Conservation (phyloP, 1,140 invertebrate species). For the Heliconius hermathena region DNA sequence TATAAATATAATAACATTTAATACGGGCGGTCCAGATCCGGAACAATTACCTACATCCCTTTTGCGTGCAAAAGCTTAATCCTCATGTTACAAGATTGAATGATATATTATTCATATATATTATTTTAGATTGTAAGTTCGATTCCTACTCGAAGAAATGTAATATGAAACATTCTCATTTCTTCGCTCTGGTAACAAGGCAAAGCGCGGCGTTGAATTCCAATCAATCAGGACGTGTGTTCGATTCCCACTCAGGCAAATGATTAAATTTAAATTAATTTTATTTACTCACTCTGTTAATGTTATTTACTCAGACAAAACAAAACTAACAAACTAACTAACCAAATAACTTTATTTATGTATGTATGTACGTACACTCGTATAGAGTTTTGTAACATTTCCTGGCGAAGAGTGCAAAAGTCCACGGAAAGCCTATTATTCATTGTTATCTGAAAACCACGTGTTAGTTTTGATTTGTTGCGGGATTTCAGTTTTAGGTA, state of each 20-base stretch:
- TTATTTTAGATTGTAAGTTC: no score
- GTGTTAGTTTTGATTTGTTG: slow-evolving; percentile 20
- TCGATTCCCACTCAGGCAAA: neutral
- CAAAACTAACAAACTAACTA: no score
- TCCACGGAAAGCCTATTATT: slow-evolving; percentile 17
- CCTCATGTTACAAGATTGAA: neutral
- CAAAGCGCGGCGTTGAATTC: no score
- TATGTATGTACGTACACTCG: neutral
- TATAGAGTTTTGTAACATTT: neutral
- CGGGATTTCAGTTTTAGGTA: slow-evolving; percentile 8
- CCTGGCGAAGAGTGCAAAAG: slow-evolving; percentile 2
- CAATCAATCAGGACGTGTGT: neutral
- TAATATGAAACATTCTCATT: no score
- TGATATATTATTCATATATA: neutral
- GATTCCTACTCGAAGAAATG: no score
- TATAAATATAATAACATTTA: neutral
- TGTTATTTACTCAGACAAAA: neutral
- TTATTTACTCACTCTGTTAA: neutral
- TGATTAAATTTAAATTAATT: neutral
- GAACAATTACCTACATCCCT: neutral
- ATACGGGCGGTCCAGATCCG: neutral
- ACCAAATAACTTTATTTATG: no score
- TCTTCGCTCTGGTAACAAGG: no score
- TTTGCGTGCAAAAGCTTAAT: neutral
- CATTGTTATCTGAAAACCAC: slow-evolving; percentile 13